These are phyloP conservation scores for Anarsia innoxiella DNA, from an alignment of 2,888 invertebrate species.

Conservation along the genomic window DNA sequence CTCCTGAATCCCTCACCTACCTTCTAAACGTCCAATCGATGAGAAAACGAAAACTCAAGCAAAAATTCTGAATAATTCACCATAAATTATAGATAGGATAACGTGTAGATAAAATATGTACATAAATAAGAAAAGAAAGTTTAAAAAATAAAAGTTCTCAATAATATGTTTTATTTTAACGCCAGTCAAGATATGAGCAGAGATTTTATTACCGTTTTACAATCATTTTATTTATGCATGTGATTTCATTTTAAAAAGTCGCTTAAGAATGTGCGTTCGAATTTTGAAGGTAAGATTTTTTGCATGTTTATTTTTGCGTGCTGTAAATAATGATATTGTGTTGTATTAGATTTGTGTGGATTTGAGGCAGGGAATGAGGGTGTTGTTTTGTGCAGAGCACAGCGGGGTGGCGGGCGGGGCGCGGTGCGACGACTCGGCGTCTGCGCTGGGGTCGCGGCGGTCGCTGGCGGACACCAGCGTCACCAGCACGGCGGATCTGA, in stretches of 20 bases:
- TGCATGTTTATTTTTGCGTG: conserved; percentile 17
- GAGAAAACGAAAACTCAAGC: conserved; percentile 32
- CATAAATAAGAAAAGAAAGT: too few species aligned
- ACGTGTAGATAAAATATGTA: too few species aligned
- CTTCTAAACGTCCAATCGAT: conserved; percentile 36
- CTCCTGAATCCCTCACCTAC: conserved; percentile 30
- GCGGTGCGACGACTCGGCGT: conserved; percentile 79
- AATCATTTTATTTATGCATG: conserved; percentile 12
- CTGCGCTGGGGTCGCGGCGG: conserved; percentile 82
- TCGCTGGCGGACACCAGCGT: conserved; percentile 89
- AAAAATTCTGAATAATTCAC: too few species aligned
- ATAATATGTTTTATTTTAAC: too few species aligned
- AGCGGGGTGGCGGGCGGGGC: conserved; percentile 54
- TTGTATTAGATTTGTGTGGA: too few species aligned
- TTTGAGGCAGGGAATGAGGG: too few species aligned
- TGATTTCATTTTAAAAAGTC: too few species aligned
- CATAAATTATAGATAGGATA: too few species aligned
- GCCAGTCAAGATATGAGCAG: conserved; percentile 53
- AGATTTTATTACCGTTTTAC: conserved; percentile 37
- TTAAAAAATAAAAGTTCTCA: too few species aligned
- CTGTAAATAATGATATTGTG: too few species aligned
- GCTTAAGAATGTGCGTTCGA: conserved; percentile 38
- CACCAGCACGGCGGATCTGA: conserved; percentile 88
- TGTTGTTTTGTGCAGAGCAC: conserved; percentile 52
- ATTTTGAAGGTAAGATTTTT: conserved; percentile 8